phyloP scores from a whole-genome alignment of 1,140 invertebrate genomes.

The Euwallacea fornicatus region DNA sequence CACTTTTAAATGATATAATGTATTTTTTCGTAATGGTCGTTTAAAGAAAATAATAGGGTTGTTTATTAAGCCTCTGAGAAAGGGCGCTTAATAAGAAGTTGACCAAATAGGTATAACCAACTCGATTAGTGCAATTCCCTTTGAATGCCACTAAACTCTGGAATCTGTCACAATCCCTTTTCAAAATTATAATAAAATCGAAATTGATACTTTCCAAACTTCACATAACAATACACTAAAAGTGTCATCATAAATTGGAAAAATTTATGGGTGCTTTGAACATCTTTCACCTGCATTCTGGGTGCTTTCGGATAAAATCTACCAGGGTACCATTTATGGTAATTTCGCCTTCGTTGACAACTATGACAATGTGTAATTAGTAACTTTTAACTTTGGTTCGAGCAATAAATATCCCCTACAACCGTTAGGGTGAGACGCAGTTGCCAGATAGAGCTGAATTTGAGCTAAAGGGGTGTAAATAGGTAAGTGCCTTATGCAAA shows the following conservation, averaged over 20 bases:
- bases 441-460: constrained; percentile 4
- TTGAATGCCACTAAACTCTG: too few relatives aligned
- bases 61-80: background rate
- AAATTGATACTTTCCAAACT: constrained; percentile 30
- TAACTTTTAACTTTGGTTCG: constrained; percentile 26
- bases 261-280: constrained; percentile 17
- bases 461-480: too few relatives aligned
- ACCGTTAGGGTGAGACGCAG: background rate
- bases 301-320: constrained; percentile 29
- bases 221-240: constrained; percentile 29
- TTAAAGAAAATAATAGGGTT: constrained; percentile 20
- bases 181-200: constrained; percentile 12
- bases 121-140: too few relatives aligned
- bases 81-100: too few relatives aligned
- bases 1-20: constrained; percentile 27
- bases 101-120: too few relatives aligned
- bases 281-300: constrained; percentile 32
- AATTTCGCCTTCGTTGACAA: constrained; percentile 34
- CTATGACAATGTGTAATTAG: constrained; percentile 37
- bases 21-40: constrained; percentile 21
- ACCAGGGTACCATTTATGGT: constrained; percentile 31
- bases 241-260: constrained; percentile 29
- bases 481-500: too few relatives aligned
- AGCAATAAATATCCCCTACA: constrained; percentile 16
- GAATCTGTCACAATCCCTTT: background rate